phyloP scores from a whole-genome alignment of 2,888 invertebrate genomes.

The Plebejus anna region DNA sequence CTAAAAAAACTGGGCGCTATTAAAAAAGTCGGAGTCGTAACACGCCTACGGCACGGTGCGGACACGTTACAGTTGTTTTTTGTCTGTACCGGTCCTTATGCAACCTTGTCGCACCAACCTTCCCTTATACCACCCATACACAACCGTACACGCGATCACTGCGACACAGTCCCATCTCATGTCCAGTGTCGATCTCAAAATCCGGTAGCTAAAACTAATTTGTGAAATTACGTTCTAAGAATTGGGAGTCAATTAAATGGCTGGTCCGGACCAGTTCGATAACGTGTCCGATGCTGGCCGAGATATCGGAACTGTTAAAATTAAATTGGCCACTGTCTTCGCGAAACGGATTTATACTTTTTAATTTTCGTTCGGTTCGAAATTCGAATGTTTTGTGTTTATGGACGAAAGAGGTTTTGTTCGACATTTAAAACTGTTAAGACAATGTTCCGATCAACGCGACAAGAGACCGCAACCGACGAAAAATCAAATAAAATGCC shows the following conservation, averaged over 20 bases:
- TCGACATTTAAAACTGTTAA: not conserved
- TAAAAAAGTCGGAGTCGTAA: slow-evolving; percentile 47
- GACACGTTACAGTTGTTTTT: slow-evolving; percentile 51
- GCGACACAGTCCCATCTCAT: slow-evolving; percentile 53
- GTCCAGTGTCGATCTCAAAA: slow-evolving; percentile 64
- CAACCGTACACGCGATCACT: slow-evolving; percentile 37
- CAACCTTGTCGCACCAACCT: slow-evolving; percentile 55
- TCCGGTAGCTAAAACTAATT: slow-evolving; percentile 78
- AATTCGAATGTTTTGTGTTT: slow-evolving; percentile 9
- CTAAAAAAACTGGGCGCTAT: slow-evolving; percentile 29
- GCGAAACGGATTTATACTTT: slow-evolving; percentile 5
- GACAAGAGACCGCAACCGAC: too few relatives aligned
- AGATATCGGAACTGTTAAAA: slow-evolving; percentile 22
- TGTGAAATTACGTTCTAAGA: slow-evolving; percentile 80
- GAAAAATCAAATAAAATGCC: too few relatives aligned
- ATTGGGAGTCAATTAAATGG: slow-evolving; percentile 72
- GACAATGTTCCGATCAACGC: too few relatives aligned
- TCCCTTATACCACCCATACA: not conserved
- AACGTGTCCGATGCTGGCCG: slow-evolving; percentile 34
- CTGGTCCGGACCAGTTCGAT: slow-evolving; percentile 42
- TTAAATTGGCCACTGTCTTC: slow-evolving; percentile 24
- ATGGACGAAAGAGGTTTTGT: not conserved
- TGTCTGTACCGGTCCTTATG: slow-evolving; percentile 49
- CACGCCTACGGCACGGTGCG: slow-evolving; percentile 52
- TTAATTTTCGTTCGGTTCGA: not conserved